These are phyloP conservation scores for Scolopax bukidnonensis DNA, from an alignment of 2,797 vertebrate species.

Conservation along the genomic window DNA sequence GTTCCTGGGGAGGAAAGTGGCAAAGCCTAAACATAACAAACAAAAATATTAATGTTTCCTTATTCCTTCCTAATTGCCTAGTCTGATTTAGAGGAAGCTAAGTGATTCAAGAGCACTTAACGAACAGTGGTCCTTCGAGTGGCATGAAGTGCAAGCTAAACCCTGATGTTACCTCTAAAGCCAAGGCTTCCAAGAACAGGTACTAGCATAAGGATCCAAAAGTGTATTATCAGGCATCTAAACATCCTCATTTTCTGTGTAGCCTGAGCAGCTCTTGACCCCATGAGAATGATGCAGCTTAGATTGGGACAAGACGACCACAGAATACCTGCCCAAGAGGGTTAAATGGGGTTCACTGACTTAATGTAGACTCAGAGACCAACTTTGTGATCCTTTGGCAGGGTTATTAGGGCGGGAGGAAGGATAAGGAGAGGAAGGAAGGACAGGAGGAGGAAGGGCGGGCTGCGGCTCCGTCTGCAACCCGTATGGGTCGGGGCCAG, in stretches of 20 bases:
- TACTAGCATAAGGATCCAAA: background rate
- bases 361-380: background rate
- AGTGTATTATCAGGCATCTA: background rate
- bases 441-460: background rate
- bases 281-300: background rate
- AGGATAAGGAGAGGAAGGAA: background rate
- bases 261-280: background rate
- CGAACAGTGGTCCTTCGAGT: background rate
- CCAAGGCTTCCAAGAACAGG: background rate
- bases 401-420: background rate
- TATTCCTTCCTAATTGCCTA: background rate
- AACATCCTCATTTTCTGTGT: background rate
- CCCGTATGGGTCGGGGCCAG: background rate
- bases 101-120: background rate
- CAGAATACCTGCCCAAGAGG: background rate
- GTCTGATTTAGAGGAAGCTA: background rate
- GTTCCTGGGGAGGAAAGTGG: background rate
- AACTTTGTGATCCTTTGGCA: background rate
- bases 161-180: background rate
- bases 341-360: background rate
- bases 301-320: background rate
- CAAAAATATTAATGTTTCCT: background rate
- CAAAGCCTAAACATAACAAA: background rate
- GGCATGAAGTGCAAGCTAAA: background rate
- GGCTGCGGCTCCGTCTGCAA: background rate